A percentile compares a stretch with the other conserved stretches of the same genome.
Conservation (phyloP, 2,113 vertebrate genomes). For the Planiliza haematocheilus region DNA sequence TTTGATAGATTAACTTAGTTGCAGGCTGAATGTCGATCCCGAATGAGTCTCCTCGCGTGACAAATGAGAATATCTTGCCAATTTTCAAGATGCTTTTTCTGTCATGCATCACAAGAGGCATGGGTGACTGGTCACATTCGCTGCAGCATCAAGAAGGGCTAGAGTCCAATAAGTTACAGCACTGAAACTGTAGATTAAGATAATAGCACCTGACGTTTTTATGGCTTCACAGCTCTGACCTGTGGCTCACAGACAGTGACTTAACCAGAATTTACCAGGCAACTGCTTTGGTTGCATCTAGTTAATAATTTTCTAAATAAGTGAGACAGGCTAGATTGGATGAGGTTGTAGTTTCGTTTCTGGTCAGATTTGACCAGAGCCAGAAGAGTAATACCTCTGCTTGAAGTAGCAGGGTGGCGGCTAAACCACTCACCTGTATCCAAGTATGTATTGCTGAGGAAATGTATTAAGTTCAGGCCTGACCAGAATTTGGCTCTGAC, state of each 20-base stretch:
- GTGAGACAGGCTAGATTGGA: background rate
- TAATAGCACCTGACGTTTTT: slow-evolving; percentile 21
- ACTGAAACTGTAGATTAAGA: slow-evolving; percentile 20
- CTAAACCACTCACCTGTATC: slow-evolving; percentile 22
- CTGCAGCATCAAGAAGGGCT: slow-evolving; percentile 3
- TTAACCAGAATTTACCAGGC: background rate
- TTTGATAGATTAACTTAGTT: slow-evolving; percentile 3
- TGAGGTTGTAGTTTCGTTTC: background rate
- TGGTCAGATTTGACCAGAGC: slow-evolving; percentile 10
- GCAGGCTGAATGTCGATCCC: slow-evolving; percentile 4
- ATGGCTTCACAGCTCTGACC: slow-evolving; percentile 6
- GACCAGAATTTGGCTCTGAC: slow-evolving; percentile 3
- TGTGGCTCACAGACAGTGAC: background rate
- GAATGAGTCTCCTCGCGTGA: background rate
- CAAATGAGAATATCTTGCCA: background rate
- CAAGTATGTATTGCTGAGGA: background rate
- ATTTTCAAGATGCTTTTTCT: background rate
- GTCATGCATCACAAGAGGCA: background rate
- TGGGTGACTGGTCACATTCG: background rate
- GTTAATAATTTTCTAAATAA: background rate
- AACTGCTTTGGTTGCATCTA: background rate
- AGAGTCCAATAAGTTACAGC: slow-evolving; percentile 7
- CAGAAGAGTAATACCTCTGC: slow-evolving; percentile 18
- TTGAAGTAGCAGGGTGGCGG: background rate
- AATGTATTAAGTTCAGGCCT: background rate